Evolutionary conservation across 2,113 vertebrate genomes (phyloP).

Genomic region (Hoplias malabaricus): DNA sequence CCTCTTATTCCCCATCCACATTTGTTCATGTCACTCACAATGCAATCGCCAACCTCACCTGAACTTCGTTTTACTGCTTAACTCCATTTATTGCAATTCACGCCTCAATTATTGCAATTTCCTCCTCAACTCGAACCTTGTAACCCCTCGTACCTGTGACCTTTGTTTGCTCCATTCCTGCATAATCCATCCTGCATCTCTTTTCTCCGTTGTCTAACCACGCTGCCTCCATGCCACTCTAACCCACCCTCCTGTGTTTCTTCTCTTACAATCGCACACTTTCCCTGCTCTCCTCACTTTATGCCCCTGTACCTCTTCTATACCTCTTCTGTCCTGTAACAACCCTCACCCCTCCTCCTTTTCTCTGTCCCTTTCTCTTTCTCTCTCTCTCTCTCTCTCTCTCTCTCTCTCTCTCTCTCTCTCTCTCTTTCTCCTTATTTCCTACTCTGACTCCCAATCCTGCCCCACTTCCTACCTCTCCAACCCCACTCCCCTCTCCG

Average conservation of each 20-base stretch:
- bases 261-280: slow-evolving; percentile 36
- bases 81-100: neutral
- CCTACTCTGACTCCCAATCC: slow-evolving; percentile 14
- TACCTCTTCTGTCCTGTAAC: slow-evolving; percentile 42
- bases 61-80: neutral
- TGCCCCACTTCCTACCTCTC: slow-evolving; percentile 30
- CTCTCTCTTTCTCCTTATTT: neutral
- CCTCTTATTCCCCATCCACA: neutral
- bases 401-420: slow-evolving; percentile 29
- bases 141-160: neutral
- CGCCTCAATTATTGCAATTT: neutral
- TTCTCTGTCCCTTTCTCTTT: neutral
- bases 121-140: slow-evolving; percentile 1
- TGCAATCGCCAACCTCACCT: neutral
- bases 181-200: neutral
- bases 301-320: slow-evolving; percentile 40
- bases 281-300: slow-evolving; percentile 47
- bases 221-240: slow-evolving; percentile 23
- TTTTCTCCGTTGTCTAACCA: neutral
- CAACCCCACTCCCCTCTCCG: slow-evolving; percentile 49
- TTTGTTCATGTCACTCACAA: neutral
- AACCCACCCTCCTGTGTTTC: slow-evolving; percentile 33
- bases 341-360: slow-evolving; percentile 40
- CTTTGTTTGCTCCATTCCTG: neutral
- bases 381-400: slow-evolving; percentile 13